Percentiles rank a stretch among this genome's conserved stretches.
Conservation (phyloP, 2,888 invertebrate species). For the Trachelus troglodyta region DNA sequence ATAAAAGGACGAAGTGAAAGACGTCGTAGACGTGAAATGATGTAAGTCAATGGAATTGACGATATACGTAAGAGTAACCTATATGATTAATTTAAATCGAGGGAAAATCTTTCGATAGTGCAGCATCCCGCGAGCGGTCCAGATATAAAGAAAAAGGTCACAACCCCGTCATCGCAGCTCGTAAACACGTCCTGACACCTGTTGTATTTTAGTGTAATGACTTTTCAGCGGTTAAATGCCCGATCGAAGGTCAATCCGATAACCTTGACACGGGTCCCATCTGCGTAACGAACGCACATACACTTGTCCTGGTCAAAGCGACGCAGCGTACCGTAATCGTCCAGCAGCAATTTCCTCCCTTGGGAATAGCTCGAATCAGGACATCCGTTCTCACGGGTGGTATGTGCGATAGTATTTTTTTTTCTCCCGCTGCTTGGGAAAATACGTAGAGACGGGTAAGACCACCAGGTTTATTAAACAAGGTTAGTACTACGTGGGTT, state of each 20-base stretch:
- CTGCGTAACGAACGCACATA: neutral
- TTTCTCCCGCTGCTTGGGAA: neutral
- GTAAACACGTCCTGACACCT: slow-evolving; percentile 1
- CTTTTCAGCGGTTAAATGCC: neutral
- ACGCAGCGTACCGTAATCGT: neutral
- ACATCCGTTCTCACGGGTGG: neutral
- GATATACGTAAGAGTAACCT: neutral
- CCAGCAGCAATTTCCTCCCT: neutral
- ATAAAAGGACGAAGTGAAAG: too few relatives aligned
- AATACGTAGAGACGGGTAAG: neutral
- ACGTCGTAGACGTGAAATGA: too few relatives aligned
- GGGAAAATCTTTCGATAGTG: neutral
- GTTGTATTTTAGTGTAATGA: neutral
- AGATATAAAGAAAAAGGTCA: neutral
- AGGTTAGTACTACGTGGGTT: neutral
- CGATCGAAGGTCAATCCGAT: neutral
- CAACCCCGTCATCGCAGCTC: neutral
- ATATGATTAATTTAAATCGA: neutral
- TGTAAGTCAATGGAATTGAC: too few relatives aligned
- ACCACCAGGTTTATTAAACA: neutral
- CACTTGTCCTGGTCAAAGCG: neutral
- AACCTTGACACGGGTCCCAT: neutral
- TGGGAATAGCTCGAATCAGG: neutral
- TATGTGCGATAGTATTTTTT: neutral
- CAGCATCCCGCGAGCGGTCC: neutral